phyloP scores from a whole-genome alignment of 2,888 invertebrate species.

The Tenthredo mesomela region DNA sequence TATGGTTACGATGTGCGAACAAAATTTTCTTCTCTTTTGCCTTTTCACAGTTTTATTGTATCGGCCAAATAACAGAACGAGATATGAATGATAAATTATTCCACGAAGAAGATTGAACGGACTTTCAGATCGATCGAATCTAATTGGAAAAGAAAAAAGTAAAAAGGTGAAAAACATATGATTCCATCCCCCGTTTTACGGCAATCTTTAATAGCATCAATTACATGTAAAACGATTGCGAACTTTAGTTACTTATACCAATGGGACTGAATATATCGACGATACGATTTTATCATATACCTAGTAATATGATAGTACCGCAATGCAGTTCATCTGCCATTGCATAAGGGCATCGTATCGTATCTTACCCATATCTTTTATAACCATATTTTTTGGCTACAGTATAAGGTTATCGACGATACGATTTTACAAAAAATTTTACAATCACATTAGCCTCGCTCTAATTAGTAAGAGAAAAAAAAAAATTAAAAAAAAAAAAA shows the following conservation, averaged over 20 bases:
- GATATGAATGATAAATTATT: slow-evolving; percentile 31
- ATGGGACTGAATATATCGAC: background rate
- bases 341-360: background rate
- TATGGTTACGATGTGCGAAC: background rate
- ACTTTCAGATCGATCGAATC: background rate
- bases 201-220: slow-evolving; percentile 8
- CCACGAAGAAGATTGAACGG: background rate
- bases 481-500: background rate
- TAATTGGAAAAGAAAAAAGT: slow-evolving; percentile 16
- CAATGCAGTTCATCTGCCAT: slow-evolving; percentile 15
- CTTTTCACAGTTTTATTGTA: background rate
- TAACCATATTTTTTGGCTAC: background rate
- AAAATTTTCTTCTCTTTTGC: background rate
- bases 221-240: slow-evolving; percentile 25
- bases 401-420: background rate
- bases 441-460: background rate
- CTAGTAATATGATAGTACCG: background rate
- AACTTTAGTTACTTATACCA: background rate
- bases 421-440: background rate
- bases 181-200: too few relatives aligned
- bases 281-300: background rate
- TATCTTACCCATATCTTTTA: background rate
- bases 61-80: background rate
- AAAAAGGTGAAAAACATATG: background rate
- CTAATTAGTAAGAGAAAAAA: background rate